phyloP scores from a whole-genome alignment of 2,113 vertebrate genomes.

The Oryzias melastigma region DNA sequence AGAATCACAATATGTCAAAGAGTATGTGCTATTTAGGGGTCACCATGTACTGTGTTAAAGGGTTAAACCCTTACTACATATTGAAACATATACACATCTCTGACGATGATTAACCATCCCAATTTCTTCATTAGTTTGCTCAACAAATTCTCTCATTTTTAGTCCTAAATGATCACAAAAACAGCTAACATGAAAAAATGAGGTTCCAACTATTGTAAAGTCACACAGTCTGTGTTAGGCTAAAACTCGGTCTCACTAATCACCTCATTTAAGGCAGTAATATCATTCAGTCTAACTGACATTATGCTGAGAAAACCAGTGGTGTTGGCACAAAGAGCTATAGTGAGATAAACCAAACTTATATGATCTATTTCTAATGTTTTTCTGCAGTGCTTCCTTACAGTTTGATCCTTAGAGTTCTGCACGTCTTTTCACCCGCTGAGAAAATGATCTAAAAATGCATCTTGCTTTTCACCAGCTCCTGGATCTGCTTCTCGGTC shows the following conservation, averaged over 20 bases:
- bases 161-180: no score
- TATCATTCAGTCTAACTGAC: neutral
- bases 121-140: no score
- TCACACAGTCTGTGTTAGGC: no score
- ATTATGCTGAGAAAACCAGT: neutral
- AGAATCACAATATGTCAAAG: no score
- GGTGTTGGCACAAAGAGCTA: neutral
- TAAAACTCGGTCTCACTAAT: neutral
- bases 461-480: neutral
- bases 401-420: neutral
- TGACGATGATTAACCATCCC: no score
- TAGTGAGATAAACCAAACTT: neutral
- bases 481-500: constrained; percentile 6
- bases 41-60: no score
- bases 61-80: no score
- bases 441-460: neutral
- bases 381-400: neutral
- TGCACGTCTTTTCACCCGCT: neutral
- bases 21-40: no score
- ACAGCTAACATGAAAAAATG: no score
- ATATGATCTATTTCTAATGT: neutral
- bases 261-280: neutral
- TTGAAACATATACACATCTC: no score
- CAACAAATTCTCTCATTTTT: no score
- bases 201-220: no score